A percentile compares a stretch with the other conserved stretches of the same genome.
Evolutionary conservation across 2,113 vertebrate genomes (phyloP).

Genomic region (Neofelis nebulosa): DNA sequence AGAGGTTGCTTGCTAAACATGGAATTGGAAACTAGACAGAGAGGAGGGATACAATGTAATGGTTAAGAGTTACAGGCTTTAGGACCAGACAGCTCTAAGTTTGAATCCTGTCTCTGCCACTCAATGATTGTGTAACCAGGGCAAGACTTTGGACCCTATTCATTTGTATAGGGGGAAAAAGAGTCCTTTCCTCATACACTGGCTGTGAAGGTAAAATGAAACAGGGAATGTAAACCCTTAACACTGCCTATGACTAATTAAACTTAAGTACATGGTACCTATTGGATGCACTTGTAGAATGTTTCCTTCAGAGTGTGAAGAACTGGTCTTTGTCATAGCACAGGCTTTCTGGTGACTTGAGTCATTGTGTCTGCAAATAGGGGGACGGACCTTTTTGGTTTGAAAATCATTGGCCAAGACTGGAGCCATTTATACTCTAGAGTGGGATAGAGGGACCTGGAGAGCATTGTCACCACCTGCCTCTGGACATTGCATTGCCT

Average conservation of each 20-base stretch:
- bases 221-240: neutral
- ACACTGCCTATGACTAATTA: neutral
- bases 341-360: neutral
- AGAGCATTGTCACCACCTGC: neutral
- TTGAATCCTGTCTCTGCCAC: slow-evolving; percentile 18
- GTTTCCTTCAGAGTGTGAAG: neutral
- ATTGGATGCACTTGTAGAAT: neutral
- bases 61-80: neutral
- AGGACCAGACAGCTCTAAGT: neutral
- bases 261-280: slow-evolving; percentile 12
- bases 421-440: neutral
- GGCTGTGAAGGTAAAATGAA: slow-evolving; percentile 20
- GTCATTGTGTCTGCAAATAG: neutral
- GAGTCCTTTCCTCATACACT: neutral
- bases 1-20: neutral
- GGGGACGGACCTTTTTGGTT: neutral
- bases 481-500: neutral
- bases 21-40: neutral
- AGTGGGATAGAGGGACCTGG: neutral
- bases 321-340: neutral
- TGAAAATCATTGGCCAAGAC: neutral
- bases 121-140: neutral
- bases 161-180: neutral
- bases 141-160: neutral
- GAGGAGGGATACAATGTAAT: neutral